Percentiles rank a stretch among this genome's conserved stretches.
Evolutionary conservation across 2,797 vertebrate genomes (phyloP).

Genomic region (Peromyscus aztecus): DNA sequence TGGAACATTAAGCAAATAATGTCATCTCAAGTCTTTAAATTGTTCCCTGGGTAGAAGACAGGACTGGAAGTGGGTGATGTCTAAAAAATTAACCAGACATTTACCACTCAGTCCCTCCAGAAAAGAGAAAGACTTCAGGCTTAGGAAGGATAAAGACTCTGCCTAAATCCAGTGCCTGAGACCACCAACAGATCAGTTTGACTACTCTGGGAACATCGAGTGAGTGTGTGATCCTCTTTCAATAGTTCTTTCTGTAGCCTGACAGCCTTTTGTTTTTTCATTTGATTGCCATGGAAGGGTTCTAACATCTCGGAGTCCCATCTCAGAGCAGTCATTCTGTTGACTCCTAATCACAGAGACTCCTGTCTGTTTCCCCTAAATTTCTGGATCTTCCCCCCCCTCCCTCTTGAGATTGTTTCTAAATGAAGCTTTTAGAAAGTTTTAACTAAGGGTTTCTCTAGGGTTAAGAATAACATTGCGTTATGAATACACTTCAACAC

Average conservation of each 20-base stretch:
- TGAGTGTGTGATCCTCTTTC: background rate
- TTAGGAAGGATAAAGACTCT: background rate
- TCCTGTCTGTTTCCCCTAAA: background rate
- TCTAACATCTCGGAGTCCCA: background rate
- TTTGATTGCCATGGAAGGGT: background rate
- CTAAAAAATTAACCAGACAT: constrained; percentile 10
- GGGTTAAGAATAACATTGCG: background rate
- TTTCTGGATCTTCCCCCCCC: background rate
- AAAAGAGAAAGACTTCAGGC: background rate
- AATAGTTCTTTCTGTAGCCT: background rate
- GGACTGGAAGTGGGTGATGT: background rate
- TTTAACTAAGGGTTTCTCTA: background rate
- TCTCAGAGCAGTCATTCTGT: background rate
- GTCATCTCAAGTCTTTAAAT: constrained; percentile 14
- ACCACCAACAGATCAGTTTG: background rate
- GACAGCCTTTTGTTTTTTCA: background rate
- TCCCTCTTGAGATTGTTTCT: background rate
- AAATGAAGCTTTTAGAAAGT: background rate
- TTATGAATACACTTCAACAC: background rate
- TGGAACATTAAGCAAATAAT: constrained; percentile 47
- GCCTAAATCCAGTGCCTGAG: background rate
- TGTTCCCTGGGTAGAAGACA: background rate
- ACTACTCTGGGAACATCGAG: background rate
- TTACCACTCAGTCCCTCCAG: background rate
- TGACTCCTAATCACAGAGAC: background rate